Evolutionary conservation across 2,797 vertebrate species (phyloP), one percentile per base, ranked within the genome.

Genomic region (Menidia menidia): DNA sequence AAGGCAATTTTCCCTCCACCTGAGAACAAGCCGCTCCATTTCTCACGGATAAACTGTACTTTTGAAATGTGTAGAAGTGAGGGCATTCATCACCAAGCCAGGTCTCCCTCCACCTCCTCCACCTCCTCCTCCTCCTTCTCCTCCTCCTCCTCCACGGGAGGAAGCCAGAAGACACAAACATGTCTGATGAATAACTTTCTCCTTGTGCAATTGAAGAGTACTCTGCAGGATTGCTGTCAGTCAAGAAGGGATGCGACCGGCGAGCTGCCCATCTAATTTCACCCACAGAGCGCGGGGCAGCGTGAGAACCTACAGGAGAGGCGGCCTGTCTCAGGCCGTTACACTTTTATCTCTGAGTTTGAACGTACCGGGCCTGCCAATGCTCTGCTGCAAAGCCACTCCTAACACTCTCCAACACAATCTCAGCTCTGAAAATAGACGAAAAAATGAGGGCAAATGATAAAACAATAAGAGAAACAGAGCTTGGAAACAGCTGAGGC

Each of bases 11-110:
- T 82, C 88, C 83, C 75, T 78, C 77, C 64, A 81, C 81, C 78
- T 44, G 30, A 81, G 79, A 80, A 64, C 78, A 80, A 75, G 77
- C 73, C 16, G 78, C 87, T 82, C 83, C 90, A 89, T 89, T 90
- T 83, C 86, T 89, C 90, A 88, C 80, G 86, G 90, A 92, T 89
- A 92, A 91, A 92, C 87, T 90, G 87, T 86, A 91, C 87, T 89
- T 91, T 89, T 89, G 87, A 91, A 91, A 87, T 61, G 57, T 18
- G 44, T 44, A 75, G 84, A 88, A 89, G 88, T 71, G 68, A 83
- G 80, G 75, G 82, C 90, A 92, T 93, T 91, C 87, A 92, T 92
- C 92, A 92, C 84, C 64, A 45, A 60, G 61, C 77, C 85, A 58
- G 75, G 69, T 31, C 68, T 52, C 60, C 51, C 43, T 47, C 56